phyloP scores from a whole-genome alignment of 2,797 vertebrate species.

The Manis pentadactyla region DNA sequence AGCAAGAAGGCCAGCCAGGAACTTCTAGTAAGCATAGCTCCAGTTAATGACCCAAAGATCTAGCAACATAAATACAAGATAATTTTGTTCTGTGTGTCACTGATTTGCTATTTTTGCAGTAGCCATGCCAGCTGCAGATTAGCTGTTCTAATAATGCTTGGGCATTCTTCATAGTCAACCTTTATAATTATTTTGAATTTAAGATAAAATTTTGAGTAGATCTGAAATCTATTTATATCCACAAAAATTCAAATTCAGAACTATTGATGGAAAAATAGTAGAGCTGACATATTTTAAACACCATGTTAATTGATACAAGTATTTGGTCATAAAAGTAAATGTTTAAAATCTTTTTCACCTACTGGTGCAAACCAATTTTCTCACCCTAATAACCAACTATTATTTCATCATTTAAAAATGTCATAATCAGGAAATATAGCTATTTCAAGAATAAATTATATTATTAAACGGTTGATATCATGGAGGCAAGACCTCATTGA shows the following conservation, averaged over 20 bases:
- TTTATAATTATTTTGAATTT: slow-evolving; percentile 38
- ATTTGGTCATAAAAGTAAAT: slow-evolving; percentile 28
- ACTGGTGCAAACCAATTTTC: not conserved
- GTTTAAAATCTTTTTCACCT: not conserved
- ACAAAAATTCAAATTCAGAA: not conserved
- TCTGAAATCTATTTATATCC: not conserved
- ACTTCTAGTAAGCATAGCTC: not conserved
- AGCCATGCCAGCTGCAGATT: not conserved
- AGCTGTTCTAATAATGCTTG: not conserved
- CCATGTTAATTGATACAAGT: not conserved
- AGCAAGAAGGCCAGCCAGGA: not conserved
- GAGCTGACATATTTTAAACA: not conserved
- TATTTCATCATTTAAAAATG: not conserved
- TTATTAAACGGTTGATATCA: not conserved
- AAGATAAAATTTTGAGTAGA: not conserved
- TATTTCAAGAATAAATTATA: slow-evolving; percentile 9
- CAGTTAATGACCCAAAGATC: not conserved
- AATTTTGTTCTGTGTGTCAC: not conserved
- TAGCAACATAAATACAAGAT: not conserved
- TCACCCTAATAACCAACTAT: not conserved
- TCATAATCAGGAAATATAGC: not conserved
- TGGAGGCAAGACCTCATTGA: not conserved
- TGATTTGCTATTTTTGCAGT: not conserved
- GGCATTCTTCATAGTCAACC: not conserved
- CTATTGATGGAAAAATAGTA: not conserved